Base-by-base conservation (phyloP, 2,888 invertebrate species). In the Drosophila mettleri region DNA sequence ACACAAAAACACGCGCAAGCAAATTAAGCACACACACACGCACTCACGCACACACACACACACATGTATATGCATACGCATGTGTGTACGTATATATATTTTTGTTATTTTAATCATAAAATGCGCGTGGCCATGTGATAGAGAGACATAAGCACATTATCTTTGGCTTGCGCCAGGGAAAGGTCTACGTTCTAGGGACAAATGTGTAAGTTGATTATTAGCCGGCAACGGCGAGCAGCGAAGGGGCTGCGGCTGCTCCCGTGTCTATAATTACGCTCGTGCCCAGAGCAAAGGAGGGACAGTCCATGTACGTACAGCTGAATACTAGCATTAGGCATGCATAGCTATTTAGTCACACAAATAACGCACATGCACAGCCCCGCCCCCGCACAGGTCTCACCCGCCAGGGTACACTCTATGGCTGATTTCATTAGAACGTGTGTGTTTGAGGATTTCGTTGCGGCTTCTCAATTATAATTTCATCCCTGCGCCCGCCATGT, bases 241-340 rank as follows among this genome's bases (percentile, higher is more conserved):
- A 2, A 14, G 27, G 46, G 38, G 29, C 45, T 41, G 41, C 31
- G 10, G 60, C 48, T 66, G 54, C 60, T 80, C 53, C 73, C 73
- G 75, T 83, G 86, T 83, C 78, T 79, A 69, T 88, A 88, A 85
- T 85, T 85, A 84, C 65, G 65, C 62, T 62, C 67, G 60, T 74
- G 74, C 78, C 66, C 69, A 53, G 66, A 74, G 61, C 55, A 34
- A 49, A 54, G 59, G 55, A 46, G 51, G 81, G 75, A 62, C 61
- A 65, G 70, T 71, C 73, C 69, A 70, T 72, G 86, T 66, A 74
- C 77, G 86, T 66, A 74, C 77, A 86, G 88, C 72, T 82, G 80
- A 83, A 72, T 86, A 80, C 74, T 73, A 86, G 86, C 80, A 83
- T 88, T 88, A 72, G 78, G 72, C 83, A 88, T 86, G 83, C 86